These are phyloP conservation scores for Melanaphis sacchari DNA, from an alignment of 1,140 invertebrate genomes.

Conservation along the genomic window DNA sequence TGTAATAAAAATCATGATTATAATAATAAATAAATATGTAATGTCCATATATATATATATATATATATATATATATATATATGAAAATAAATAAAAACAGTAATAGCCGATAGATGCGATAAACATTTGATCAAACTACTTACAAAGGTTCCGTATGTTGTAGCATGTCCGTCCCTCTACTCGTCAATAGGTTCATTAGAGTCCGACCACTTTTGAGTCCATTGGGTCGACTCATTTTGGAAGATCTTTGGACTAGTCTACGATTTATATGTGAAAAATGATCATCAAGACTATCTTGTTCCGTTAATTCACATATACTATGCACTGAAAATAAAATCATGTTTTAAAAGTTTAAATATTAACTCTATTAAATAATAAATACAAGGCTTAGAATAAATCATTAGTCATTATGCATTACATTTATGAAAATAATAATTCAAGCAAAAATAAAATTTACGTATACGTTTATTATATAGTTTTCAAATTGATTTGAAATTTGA, in stretches of 20 bases:
- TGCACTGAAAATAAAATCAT: conserved; percentile 42
- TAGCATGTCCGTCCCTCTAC: conserved; percentile 33
- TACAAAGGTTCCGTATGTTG: conserved; percentile 45
- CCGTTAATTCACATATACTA: conserved; percentile 42
- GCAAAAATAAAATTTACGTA: background rate
- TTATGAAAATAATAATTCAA: background rate
- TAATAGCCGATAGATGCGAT: background rate
- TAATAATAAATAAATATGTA: background rate
- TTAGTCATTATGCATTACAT: too few species aligned
- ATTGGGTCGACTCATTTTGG: conserved; percentile 24
- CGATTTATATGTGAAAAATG: conserved; percentile 49
- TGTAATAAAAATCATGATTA: conserved; percentile 62
- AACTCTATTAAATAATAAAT: background rate
- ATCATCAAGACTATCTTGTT: conserved; percentile 55
- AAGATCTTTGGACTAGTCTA: conserved; percentile 40
- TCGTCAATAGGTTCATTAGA: conserved; percentile 33
- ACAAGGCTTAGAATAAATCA: background rate
- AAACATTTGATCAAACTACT: background rate
- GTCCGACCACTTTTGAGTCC: conserved; percentile 42
- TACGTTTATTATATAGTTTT: too few species aligned
- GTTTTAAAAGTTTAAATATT: background rate
- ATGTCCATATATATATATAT: background rate
- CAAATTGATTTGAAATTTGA: background rate
- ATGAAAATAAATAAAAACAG: too few species aligned
- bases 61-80: too few species aligned